Conservation (phyloP, 2,888 invertebrate species). For the Celastrina argiolus region DNA sequence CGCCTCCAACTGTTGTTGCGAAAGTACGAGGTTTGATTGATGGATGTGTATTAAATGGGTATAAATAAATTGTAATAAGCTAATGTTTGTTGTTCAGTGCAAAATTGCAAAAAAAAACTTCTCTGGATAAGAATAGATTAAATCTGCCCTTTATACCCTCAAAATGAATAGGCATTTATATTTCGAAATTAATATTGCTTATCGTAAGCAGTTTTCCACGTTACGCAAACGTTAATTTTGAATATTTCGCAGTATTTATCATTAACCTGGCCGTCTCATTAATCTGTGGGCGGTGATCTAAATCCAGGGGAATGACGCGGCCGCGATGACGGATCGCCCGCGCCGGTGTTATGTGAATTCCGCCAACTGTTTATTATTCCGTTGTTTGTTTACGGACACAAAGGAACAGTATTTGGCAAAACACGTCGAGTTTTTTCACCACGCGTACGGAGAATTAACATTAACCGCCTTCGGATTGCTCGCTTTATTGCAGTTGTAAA, state of each 20-base stretch:
- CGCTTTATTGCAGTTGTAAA: slow-evolving; percentile 2
- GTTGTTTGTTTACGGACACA: slow-evolving; percentile 12
- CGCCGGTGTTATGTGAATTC: slow-evolving; percentile 12
- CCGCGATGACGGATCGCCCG: slow-evolving; percentile 3
- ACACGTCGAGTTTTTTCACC: background rate
- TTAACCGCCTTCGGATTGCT: slow-evolving; percentile 12
- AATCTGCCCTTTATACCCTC: no score
- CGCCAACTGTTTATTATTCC: background rate
- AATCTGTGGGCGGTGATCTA: slow-evolving; percentile 15
- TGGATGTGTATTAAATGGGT: background rate
- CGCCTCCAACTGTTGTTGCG: background rate
- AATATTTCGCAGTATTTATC: background rate
- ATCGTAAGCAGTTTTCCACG: no score
- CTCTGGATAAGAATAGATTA: no score
- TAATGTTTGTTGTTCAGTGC: background rate
- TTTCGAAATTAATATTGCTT: no score
- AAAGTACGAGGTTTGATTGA: background rate
- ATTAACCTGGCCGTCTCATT: slow-evolving; percentile 2
- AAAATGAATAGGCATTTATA: no score
- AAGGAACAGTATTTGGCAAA: slow-evolving; percentile 12
- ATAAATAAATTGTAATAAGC: no score
- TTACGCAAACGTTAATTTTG: no score
- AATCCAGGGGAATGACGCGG: slow-evolving; percentile 16
- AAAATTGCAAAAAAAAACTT: no score
- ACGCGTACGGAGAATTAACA: slow-evolving; percentile 2